Evolutionary conservation across 2,797 vertebrate genomes (phyloP), one percentile per base, ranked within the genome.

Genomic region (Myotis planiceps): DNA sequence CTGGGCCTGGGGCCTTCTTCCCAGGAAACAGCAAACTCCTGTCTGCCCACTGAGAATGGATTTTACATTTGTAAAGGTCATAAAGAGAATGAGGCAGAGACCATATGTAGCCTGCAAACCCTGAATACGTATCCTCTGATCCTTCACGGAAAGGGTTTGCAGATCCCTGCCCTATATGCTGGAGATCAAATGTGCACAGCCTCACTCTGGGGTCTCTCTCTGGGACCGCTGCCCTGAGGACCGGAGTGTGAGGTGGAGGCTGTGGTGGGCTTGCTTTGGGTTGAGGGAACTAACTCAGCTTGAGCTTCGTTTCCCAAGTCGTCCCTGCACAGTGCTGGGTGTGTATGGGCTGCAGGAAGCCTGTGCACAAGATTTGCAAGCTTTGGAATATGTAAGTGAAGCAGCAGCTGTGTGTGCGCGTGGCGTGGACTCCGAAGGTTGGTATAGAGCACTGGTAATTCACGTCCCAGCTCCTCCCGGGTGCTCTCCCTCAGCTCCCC

Each of bases 1-100:
- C 21, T 27, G 13, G 9, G 19, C 9, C 49, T 6, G 1, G 51
- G 39, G 29, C 53, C 19, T 37, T 39, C 63, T 71, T 39, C 72
- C 60, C 42, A 60, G 47, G 63, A 21, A 66, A 39, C 14, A 83
- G 58, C 19, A 19, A 58, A 76, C 12, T 66, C 47, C 37, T 2
- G 1, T 14, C 27, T 90, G 71, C 39, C 53, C 12, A 29, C 53
- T 21, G 18, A 32, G 60, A 10, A 63, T 68, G 34, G 42, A 45
- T 71, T 95, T 76, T 86, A 42, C 27, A 65, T 83, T 93, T 83
- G 66, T 51, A 27, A 90, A 74, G 58, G 58, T 75, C 47, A 25
- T 75, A 68, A 76, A 83, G 78, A 85, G 37, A 66, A 55, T 55
- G 63, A 96, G 79, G 87, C 68, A 88, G 79, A 88, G 74, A 85